These are phyloP conservation scores for Mycteria americana DNA, from an alignment of 2,797 vertebrate species.

Conservation along the genomic window DNA sequence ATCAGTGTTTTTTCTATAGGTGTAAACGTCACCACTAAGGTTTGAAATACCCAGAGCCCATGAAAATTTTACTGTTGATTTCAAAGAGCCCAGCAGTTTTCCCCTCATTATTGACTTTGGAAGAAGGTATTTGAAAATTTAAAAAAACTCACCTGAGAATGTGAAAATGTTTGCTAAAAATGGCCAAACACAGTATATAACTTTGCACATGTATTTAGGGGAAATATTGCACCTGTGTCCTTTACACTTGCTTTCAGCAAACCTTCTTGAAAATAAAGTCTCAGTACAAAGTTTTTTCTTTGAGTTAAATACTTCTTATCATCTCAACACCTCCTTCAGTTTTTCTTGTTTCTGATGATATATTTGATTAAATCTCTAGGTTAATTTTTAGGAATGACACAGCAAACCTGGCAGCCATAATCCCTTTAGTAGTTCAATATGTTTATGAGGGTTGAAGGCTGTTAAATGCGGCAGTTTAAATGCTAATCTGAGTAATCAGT, in stretches of 20 bases:
- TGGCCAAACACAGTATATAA: background rate
- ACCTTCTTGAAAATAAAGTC: background rate
- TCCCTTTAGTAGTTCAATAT: constrained; percentile 56
- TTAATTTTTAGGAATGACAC: constrained; percentile 62
- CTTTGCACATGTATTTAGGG: background rate
- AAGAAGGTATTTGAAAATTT: background rate
- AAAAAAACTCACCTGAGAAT: background rate
- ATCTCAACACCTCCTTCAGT: background rate
- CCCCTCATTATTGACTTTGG: background rate
- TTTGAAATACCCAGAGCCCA: background rate
- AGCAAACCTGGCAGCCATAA: constrained; percentile 50
- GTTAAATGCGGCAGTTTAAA: constrained; percentile 69
- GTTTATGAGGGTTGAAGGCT: constrained; percentile 62
- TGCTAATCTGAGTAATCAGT: constrained; percentile 67
- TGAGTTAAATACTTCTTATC: background rate
- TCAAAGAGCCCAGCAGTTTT: background rate
- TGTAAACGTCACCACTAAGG: background rate
- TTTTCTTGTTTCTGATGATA: constrained; percentile 7
- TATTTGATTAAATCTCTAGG: constrained; percentile 59
- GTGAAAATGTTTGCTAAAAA: background rate
- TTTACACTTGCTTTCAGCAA: background rate
- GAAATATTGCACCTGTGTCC: background rate
- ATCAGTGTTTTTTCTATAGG: background rate
- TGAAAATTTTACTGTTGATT: background rate
- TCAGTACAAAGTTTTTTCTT: background rate